Evolutionary conservation across 2,888 invertebrate species (phyloP), one percentile per base, ranked within the genome.

Genomic region (Mimumesa dahlbomi): DNA sequence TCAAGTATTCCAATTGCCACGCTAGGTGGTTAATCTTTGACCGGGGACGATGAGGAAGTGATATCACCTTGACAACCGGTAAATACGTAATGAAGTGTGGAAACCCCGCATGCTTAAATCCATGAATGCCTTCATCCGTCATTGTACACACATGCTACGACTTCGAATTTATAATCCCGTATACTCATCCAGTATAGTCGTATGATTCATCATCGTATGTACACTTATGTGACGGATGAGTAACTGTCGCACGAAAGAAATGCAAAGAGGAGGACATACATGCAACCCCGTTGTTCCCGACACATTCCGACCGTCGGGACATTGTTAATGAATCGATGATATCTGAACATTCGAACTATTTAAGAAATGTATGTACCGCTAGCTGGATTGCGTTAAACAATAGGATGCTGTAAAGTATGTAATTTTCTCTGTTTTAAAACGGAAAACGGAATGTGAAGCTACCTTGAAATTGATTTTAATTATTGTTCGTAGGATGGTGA

Each of bases 31-130:
- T 52, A 52, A 65, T 64, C 50, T 62, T 53, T 62, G 68, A 58
- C 48, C 57, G 72, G 69, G n/a, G 73, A 70, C 67, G 74, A 77
- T 69, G 75, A 75, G 80, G 78, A 80, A 81, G 79, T 82, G 84
- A 84, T 84, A 76, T 82, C 82, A 78, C 73, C 79, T 76, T 73
- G 83, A 83, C 85, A 74, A 80, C 73, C 74, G 74, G 82, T 85
- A 85, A 85, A 85, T 84, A 82, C 79, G 75, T 85, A 85, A 85
- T 82, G 82, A 85, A 84, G 81, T 62, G 77, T 63, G 71, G 77
- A 80, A 75, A 77, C 49, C 53, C 58, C n/a, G 66, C 38, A 50
- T 50, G 61, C 61, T 70, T 57, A 59, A 61, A 72, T 66, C 69
- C 68, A 62, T 64, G 73, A 66, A 66, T 62, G 68, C 68, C 68